Conservation (phyloP, 2,888 invertebrate genomes). For the Cryptocephalus primarius region DNA sequence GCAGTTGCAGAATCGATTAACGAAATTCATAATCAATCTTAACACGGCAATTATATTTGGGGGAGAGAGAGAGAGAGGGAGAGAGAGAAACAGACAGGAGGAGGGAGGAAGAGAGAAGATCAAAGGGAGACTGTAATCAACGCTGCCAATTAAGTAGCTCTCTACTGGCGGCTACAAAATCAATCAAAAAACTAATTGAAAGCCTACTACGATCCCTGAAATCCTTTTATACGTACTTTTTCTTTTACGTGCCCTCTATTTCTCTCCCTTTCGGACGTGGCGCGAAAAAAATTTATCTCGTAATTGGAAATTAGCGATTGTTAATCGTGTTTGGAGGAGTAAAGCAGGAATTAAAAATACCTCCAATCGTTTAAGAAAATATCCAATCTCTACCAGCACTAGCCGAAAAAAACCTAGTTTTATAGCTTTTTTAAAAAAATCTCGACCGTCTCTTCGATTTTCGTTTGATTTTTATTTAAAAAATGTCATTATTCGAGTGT, state of each 20-base stretch:
- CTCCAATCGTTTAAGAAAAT: too few relatives aligned
- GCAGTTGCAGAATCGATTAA: conserved; percentile 29
- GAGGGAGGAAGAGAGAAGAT: conserved; percentile 23
- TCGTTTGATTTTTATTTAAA: too few relatives aligned
- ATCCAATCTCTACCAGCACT: too few relatives aligned
- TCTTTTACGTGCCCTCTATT: background rate
- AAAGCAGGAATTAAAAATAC: background rate
- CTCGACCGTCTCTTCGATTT: too few relatives aligned
- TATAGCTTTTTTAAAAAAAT: too few relatives aligned
- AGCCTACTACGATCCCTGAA: conserved; percentile 34
- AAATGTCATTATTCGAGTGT: too few relatives aligned
- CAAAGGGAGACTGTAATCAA: conserved; percentile 35
- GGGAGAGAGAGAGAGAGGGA: conserved; percentile 8
- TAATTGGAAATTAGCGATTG: background rate
- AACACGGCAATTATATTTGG: conserved; percentile 35
- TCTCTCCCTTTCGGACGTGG: background rate
- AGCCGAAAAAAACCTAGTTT: too few relatives aligned
- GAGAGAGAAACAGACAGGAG: too few relatives aligned
- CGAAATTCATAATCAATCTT: conserved; percentile 38
- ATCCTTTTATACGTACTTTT: conserved; percentile 24
- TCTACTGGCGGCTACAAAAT: conserved; percentile 36
- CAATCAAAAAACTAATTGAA: conserved; percentile 40
- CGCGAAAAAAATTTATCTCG: background rate
- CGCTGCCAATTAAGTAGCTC: conserved; percentile 37
- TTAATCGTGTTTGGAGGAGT: background rate